Conservation (phyloP, 2,888 invertebrate genomes). For the Crematogaster levior region DNA sequence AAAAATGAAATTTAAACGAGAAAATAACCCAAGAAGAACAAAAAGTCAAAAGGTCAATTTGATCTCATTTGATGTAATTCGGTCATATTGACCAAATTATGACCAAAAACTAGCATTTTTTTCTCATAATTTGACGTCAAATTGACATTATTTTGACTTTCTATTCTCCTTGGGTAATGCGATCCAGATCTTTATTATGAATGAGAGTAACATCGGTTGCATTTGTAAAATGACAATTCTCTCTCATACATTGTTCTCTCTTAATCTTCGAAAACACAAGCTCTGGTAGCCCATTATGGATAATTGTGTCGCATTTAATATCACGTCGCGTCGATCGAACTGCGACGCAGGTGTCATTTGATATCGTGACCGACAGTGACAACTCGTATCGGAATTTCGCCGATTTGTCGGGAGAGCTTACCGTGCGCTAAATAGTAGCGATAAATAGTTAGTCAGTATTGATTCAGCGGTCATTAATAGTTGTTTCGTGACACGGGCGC, state of each 20-base stretch:
- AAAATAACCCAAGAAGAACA: no score
- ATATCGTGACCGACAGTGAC: slow-evolving; percentile 34
- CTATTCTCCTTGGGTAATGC: no score
- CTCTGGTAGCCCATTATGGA: background rate
- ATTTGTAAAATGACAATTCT: no score
- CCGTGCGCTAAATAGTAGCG: slow-evolving; percentile 24
- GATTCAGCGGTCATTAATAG: slow-evolving; percentile 46
- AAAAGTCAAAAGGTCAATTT: no score
- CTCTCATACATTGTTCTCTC: background rate
- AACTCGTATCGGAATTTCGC: slow-evolving; percentile 37
- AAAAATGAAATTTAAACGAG: background rate
- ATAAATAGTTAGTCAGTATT: slow-evolving; percentile 37
- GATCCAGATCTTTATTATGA: no score
- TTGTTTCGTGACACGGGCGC: slow-evolving; percentile 21
- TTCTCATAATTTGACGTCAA: no score
- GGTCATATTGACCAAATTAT: no score
- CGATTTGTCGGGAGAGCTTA: slow-evolving; percentile 35
- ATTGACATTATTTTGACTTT: no score
- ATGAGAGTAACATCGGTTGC: background rate
- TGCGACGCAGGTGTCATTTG: slow-evolving; percentile 16
- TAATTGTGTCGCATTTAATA: slow-evolving; percentile 17
- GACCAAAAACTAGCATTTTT: no score
- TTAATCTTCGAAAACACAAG: background rate
- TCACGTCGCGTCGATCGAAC: background rate
- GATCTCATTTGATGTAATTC: no score